Percentiles rank a stretch among this genome's conserved stretches.
Evolutionary conservation across 2,113 vertebrate genomes (phyloP).

Genomic region (Panurus biarmicus): DNA sequence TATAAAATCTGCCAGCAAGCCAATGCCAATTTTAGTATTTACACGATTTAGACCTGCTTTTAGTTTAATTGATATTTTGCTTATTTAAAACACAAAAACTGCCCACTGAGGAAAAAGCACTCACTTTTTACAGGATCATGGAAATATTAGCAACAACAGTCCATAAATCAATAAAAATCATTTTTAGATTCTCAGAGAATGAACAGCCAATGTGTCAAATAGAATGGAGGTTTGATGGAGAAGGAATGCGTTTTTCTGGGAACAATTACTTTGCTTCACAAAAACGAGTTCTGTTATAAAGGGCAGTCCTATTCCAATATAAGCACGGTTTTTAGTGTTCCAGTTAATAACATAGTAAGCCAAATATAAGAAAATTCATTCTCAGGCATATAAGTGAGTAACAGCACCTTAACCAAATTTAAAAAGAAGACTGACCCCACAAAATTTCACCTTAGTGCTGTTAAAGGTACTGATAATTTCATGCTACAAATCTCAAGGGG

Average conservation of each 20-base stretch:
- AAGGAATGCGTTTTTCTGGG: background rate
- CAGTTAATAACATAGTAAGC: background rate
- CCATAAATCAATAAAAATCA: constrained; percentile 12
- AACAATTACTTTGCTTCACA: background rate
- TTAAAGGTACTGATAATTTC: background rate
- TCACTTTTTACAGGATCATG: background rate
- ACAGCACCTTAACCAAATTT: background rate
- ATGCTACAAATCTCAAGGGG: background rate
- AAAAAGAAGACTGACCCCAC: background rate
- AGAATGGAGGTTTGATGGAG: background rate
- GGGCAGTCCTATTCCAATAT: background rate
- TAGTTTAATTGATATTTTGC: constrained; percentile 8
- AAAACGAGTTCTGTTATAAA: background rate
- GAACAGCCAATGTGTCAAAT: background rate
- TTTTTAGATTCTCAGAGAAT: constrained; percentile 2
- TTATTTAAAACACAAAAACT: constrained; percentile 14
- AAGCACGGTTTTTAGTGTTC: background rate
- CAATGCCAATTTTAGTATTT: background rate
- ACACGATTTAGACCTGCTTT: background rate
- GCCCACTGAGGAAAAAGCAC: background rate
- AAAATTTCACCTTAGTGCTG: background rate
- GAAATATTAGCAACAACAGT: constrained; percentile 24
- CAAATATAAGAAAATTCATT: background rate
- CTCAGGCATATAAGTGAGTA: background rate
- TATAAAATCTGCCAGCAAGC: background rate